phyloP scores from a whole-genome alignment of 2,888 invertebrate genomes.

The Drosophila fulvimacula region DNA sequence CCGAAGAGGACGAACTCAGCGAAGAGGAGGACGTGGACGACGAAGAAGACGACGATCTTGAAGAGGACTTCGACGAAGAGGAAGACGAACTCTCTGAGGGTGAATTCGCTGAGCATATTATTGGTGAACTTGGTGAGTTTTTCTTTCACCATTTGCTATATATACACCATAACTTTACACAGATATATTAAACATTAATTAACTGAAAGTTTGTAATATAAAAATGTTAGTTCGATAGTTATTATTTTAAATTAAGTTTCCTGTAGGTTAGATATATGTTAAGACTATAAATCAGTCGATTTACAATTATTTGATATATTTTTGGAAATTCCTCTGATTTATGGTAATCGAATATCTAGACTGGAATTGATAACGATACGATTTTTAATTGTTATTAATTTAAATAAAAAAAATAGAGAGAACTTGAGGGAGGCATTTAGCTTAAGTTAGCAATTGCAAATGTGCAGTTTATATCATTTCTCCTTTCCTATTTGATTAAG shows the following conservation, averaged over 20 bases:
- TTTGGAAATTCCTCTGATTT: background rate
- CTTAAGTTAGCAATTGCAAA: no score
- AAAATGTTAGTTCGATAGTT: background rate
- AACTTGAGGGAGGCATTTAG: background rate
- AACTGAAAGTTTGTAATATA: slow-evolving; percentile 5
- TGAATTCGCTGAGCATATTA: slow-evolving; percentile 74
- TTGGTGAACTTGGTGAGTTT: slow-evolving; percentile 76
- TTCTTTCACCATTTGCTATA: slow-evolving; percentile 16
- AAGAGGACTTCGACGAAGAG: slow-evolving; percentile 67
- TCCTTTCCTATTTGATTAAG: no score
- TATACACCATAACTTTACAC: slow-evolving; percentile 1
- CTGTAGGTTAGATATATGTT: background rate
- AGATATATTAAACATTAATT: slow-evolving; percentile 3
- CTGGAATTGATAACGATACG: slow-evolving; percentile 18
- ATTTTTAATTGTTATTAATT: background rate
- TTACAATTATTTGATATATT: background rate
- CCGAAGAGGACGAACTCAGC: slow-evolving; percentile 75
- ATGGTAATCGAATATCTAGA: background rate
- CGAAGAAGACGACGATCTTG: slow-evolving; percentile 71
- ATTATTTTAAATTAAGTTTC: background rate
- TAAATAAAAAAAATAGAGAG: background rate
- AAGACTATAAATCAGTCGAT: background rate
- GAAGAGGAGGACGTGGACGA: slow-evolving; percentile 70
- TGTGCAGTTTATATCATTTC: no score
- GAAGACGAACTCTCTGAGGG: slow-evolving; percentile 70